phyloP scores from a whole-genome alignment of 2,113 vertebrate species.

The Amia ocellicauda region DNA sequence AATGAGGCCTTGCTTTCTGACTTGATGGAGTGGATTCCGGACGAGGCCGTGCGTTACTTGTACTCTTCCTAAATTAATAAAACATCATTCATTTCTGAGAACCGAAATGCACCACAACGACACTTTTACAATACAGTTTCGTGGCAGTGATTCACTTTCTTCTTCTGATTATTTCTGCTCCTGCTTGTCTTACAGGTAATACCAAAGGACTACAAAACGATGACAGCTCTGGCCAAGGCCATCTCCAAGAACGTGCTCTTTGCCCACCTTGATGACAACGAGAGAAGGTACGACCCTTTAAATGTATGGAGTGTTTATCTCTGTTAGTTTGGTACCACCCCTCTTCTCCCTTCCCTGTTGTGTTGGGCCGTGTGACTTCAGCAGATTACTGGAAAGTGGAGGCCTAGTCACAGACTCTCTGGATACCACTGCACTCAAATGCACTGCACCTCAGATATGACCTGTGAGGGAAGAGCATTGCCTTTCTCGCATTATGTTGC shows the following conservation, averaged over 20 bases:
- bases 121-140: no score
- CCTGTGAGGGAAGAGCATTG: not conserved
- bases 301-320: not conserved
- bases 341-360: no score
- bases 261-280: conserved; percentile 93
- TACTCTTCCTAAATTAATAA: no score
- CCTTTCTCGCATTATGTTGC: no score
- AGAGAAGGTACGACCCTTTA: conserved; percentile 79
- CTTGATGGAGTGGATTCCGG: no score
- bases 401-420: not conserved
- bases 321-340: not conserved
- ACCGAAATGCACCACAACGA: no score
- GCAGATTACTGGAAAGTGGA: no score
- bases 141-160: no score
- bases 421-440: not conserved
- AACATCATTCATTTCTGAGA: no score
- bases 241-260: conserved; percentile 97
- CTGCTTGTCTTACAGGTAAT: conserved; percentile 92
- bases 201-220: conserved; percentile 98
- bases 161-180: no score
- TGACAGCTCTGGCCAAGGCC: conserved; percentile 94
- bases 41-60: no score
- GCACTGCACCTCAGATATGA: not conserved
- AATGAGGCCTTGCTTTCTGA: no score
- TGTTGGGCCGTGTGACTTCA: conserved; percentile 10